Conservation (phyloP, 1,140 invertebrate genomes). For the Nilaparvata lugens region DNA sequence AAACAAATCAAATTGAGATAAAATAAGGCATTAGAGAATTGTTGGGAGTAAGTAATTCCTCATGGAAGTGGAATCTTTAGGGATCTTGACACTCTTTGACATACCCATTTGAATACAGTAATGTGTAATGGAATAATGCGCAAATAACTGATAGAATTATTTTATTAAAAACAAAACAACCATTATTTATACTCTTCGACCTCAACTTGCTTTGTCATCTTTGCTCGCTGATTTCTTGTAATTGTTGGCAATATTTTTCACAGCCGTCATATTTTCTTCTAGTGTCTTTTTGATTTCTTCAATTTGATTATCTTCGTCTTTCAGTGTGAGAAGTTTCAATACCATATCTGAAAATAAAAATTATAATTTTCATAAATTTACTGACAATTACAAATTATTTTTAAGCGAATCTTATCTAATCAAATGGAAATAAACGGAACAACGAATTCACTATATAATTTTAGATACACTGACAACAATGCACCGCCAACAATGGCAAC, state of each 20-base stretch:
- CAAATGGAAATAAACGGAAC: neutral
- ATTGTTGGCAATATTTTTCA: constrained; percentile 45
- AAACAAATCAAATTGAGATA: no score
- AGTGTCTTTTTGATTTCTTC: constrained; percentile 34
- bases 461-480: no score
- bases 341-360: constrained; percentile 45
- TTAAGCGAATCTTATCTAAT: neutral
- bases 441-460: neutral
- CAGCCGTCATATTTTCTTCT: constrained; percentile 35
- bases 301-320: constrained; percentile 36
- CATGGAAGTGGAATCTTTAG: no score
- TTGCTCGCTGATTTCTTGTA: constrained; percentile 36
- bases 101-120: no score
- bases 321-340: constrained; percentile 46
- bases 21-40: no score
- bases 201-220: constrained; percentile 3
- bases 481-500: no score
- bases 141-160: no score
- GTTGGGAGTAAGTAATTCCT: no score
- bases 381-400: neutral
- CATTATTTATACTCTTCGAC: neutral
- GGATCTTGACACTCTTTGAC: no score
- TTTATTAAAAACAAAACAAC: neutral
- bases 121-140: no score
- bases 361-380: constrained; percentile 3